Percentiles rank a stretch among this genome's conserved stretches.
These are phyloP conservation scores for Eumacrocentrus americanus DNA, from an alignment of 2,888 invertebrate genomes.

Conservation along the genomic window DNA sequence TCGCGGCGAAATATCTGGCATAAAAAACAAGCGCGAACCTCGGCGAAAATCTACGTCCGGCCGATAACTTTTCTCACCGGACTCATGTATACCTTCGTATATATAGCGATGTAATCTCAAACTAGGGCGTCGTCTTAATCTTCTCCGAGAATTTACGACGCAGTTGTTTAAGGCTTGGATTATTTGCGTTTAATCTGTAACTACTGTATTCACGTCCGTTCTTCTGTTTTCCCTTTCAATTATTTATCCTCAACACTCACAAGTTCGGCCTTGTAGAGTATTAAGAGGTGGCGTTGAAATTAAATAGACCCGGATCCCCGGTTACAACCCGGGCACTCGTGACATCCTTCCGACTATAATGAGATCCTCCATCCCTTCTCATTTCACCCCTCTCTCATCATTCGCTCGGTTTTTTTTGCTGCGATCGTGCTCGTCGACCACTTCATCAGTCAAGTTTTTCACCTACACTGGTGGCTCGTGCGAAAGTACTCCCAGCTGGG, in stretches of 20 bases:
- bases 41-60: not conserved
- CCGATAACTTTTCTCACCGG: not conserved
- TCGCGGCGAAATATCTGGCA: not conserved
- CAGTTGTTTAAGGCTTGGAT: slow-evolving; percentile 52
- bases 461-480: not conserved
- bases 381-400: slow-evolving; percentile 13
- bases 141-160: slow-evolving; percentile 48
- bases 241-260: slow-evolving; percentile 20
- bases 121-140: slow-evolving; percentile 48
- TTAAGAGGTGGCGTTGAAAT: slow-evolving; percentile 26
- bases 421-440: not conserved
- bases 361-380: slow-evolving; percentile 5
- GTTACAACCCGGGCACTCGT: slow-evolving; percentile 1
- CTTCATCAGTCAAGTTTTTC: not conserved
- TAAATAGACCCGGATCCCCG: slow-evolving; percentile 29
- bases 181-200: slow-evolving; percentile 53
- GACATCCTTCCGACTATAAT: slow-evolving; percentile 13
- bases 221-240: slow-evolving; percentile 17
- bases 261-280: slow-evolving; percentile 8
- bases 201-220: slow-evolving; percentile 40
- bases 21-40: not conserved
- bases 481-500: not conserved
- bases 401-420: slow-evolving; percentile 3
- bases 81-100: not conserved
- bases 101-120: slow-evolving; percentile 3